A percentile compares a stretch with the other conserved stretches of the same genome.
phyloP scores from a whole-genome alignment of 1,140 invertebrate species.

The Drosophila triauraria region DNA sequence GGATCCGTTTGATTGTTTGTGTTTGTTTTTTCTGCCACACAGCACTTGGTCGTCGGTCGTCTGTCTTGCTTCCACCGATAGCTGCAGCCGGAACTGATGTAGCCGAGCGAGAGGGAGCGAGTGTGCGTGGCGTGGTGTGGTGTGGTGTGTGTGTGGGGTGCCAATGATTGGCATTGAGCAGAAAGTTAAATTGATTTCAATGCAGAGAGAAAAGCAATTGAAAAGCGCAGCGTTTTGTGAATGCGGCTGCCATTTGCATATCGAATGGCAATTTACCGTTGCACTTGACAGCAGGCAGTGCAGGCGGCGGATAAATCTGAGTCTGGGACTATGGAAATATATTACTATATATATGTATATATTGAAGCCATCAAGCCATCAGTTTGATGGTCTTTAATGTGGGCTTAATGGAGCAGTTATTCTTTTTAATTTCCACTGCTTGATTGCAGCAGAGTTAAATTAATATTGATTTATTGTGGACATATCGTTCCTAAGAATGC shows the following conservation, averaged over 20 bases:
- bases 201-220: slow-evolving; percentile 73
- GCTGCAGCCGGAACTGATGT: slow-evolving; percentile 41
- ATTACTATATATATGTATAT: not conserved
- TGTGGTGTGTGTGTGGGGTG: slow-evolving; percentile 47
- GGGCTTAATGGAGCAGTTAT: slow-evolving; percentile 11
- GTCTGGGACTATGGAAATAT: not conserved
- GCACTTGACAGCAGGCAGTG: slow-evolving; percentile 61
- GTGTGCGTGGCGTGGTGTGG: slow-evolving; percentile 25
- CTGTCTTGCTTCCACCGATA: slow-evolving; percentile 7
- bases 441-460: slow-evolving; percentile 2
- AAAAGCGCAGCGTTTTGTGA: slow-evolving; percentile 77
- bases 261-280: slow-evolving; percentile 75
- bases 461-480: slow-evolving; percentile 12
- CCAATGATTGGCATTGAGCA: slow-evolving; percentile 80
- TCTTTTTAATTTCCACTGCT: slow-evolving; percentile 1
- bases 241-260: slow-evolving; percentile 78
- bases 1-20: slow-evolving; percentile 74
- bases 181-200: slow-evolving; percentile 83
- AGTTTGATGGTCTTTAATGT: slow-evolving; percentile 34
- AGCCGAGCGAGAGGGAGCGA: slow-evolving; percentile 15
- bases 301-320: slow-evolving; percentile 14
- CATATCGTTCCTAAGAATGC: not conserved
- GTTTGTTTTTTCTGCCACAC: slow-evolving; percentile 49
- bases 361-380: slow-evolving; percentile 16
- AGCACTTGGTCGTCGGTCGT: slow-evolving; percentile 24